Base-by-base conservation (phyloP, 2,797 vertebrate species). In the Sebastes vulpes region DNA sequence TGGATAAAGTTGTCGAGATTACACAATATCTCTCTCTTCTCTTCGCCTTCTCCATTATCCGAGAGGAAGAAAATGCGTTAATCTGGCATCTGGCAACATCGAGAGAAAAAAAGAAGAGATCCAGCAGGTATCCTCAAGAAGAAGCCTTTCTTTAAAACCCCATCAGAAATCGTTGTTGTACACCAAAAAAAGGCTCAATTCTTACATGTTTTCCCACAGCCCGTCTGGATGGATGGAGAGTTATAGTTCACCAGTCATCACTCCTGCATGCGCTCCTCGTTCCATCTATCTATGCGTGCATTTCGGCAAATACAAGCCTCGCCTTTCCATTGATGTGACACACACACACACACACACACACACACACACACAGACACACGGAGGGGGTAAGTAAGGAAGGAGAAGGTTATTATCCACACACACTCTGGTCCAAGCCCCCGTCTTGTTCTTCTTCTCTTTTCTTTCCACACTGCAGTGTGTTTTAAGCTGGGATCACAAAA, bases 191-290 rank as follows among this genome's bases (percentile, higher is more conserved):
- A 75, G 75, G 60, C 72, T 77, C 25, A 26, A 23, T 80, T 81
- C 54, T 65, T 78, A 64, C 88, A 85, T 77, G 77, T 76, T 84
- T 79, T 67, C 57, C 35, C 12, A 58, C 38, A 42, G 64, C 18
- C 75, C 21, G 78, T 86, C 86, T 83, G 78, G 66, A 80, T 54
- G 6, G 50, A 48, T 54, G 6, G 50, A 48, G 68, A 88, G 76
- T 88, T 79, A 77, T 60, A 82, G 84, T 92, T 93, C 90, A 90
- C 83, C 71, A 66, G 71, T 72, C 83, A 82, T 87, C 89, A 90
- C 93, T 91, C 85, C 74, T 81, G 87, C 86, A 42, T 42, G 84
- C 84, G 38, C 38, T 42, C 70, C 77, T 71, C 52, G 53, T 59
- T 90, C 90, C 89, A 67, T 79, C 80, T 60, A 57, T 79, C 80